Evolutionary conservation across 2,888 invertebrate species (phyloP), one percentile per base, ranked within the genome.

Genomic region (Candidula unifasciata): DNA sequence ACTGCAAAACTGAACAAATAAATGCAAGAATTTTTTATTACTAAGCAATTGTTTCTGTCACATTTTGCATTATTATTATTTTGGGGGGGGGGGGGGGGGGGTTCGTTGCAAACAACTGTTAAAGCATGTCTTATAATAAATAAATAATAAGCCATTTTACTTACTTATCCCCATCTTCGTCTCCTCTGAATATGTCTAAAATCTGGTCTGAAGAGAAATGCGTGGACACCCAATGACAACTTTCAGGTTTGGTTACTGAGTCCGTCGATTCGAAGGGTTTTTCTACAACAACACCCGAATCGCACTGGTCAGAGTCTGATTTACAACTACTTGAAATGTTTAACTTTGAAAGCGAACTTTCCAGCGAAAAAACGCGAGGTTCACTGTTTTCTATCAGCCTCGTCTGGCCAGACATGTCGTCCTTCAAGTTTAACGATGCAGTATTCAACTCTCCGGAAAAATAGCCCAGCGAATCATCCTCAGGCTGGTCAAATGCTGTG

Each of bases 111-210:
- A n/a, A n/a, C n/a, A n/a, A n/a, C n/a, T n/a, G n/a, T n/a, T n/a
- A n/a, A n/a, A n/a, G n/a, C n/a, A n/a, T n/a, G n/a, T n/a, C n/a
- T n/a, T n/a, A n/a, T n/a, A n/a, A n/a, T n/a, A n/a, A n/a, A n/a
- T n/a, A n/a, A n/a, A n/a, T n/a, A n/a, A n/a, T n/a, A n/a, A n/a
- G n/a, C n/a, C n/a, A n/a, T n/a, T n/a, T n/a, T 35, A 89, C 91
- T 89, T 90, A 91, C 91, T 90, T 90, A 85, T 91, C 91, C n/a
- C 91, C 91, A 85, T 91, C 91, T 81, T 89, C 90, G 82, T 91
- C 90, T 79, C 90, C 90, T 68, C 87, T 84, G 82, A 87, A 90
- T 13, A 89, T 80, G 57, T 90, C 87, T 16, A 85, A 37, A 54
- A 85, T 71, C 68, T 81, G 81, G 21, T 85, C 69, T 44, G 77